Percentiles rank a stretch among this genome's conserved stretches.
Evolutionary conservation across 1,140 invertebrate species (phyloP).

Genomic region (Drosophila ironensis): DNA sequence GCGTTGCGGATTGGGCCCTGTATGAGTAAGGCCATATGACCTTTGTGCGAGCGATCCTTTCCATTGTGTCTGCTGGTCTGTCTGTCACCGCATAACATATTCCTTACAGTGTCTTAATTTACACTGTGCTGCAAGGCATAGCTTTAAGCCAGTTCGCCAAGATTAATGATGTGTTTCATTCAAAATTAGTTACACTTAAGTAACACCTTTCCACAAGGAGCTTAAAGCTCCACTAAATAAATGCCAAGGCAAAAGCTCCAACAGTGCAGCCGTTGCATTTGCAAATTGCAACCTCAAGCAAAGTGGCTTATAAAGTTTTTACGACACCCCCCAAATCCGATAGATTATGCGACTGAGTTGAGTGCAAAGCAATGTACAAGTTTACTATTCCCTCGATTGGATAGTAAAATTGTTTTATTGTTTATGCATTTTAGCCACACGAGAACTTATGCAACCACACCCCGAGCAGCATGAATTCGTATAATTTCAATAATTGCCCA

Average conservation of each 20-base stretch:
- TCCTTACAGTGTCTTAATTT: constrained; percentile 38
- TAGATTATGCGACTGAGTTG: constrained; percentile 62
- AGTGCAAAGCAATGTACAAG: constrained; percentile 64
- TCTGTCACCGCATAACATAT: constrained; percentile 46
- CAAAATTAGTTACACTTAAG: neutral
- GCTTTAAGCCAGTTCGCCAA: neutral
- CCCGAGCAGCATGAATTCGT: constrained; percentile 3
- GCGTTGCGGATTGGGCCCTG: neutral
- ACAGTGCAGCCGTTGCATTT: constrained; percentile 14
- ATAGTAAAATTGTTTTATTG: constrained; percentile 57
- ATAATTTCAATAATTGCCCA: constrained; percentile 18
- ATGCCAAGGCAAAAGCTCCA: constrained; percentile 24
- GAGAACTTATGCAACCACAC: constrained; percentile 46
- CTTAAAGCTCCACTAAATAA: neutral
- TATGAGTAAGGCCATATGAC: constrained; percentile 30
- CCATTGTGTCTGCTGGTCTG: constrained; percentile 38
- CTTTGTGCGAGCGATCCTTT: constrained; percentile 50
- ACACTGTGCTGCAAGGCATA: constrained; percentile 12
- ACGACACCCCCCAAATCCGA: constrained; percentile 37
- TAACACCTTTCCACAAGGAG: neutral
- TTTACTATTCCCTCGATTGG: constrained; percentile 49
- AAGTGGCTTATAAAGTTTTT: constrained; percentile 42
- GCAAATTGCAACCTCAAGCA: constrained; percentile 14
- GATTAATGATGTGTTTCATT: constrained; percentile 27
- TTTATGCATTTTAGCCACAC: constrained; percentile 46